A percentile compares a stretch with the other conserved stretches of the same genome.
Evolutionary conservation across 2,888 invertebrate species (phyloP).

Genomic region (Agrochola litura): DNA sequence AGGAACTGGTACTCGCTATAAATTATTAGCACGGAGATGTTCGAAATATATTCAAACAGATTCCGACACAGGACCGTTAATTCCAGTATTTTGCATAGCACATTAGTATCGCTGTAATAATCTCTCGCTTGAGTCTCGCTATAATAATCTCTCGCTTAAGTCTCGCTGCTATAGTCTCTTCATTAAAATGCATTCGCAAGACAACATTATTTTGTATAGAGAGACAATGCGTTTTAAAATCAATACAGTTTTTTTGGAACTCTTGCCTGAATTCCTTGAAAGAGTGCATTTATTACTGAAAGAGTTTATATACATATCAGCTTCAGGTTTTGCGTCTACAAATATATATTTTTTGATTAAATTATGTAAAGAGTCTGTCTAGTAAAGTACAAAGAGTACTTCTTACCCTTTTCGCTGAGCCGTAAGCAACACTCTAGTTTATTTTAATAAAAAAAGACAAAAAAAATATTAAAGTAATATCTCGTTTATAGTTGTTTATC

Average conservation of each 20-base stretch:
- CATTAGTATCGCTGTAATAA: constrained; percentile 47
- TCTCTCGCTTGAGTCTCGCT: constrained; percentile 31
- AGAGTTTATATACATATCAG: too few relatives aligned
- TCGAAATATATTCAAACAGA: constrained; percentile 47
- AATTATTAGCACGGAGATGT: constrained; percentile 8
- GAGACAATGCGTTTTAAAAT: constrained; percentile 8
- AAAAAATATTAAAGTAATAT: constrained; percentile 5
- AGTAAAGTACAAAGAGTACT: not conserved
- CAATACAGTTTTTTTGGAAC: not conserved
- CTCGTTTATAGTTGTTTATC: constrained; percentile 3
- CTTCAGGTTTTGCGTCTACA: not conserved
- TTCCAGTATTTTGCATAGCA: constrained; percentile 48
- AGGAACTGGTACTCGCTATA: constrained; percentile 8
- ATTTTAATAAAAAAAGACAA: not conserved
- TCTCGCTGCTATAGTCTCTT: constrained; percentile 17
- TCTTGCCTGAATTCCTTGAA: not conserved
- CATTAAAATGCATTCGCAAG: constrained; percentile 56
- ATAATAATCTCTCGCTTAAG: constrained; percentile 26
- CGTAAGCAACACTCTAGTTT: constrained; percentile 6
- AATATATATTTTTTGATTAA: not conserved
- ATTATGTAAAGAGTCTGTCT: not conserved
- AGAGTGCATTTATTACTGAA: too few relatives aligned
- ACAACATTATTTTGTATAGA: constrained; percentile 25
- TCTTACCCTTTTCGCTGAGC: constrained; percentile 2
- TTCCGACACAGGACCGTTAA: constrained; percentile 29